Evolutionary conservation across 2,797 vertebrate genomes (phyloP), one percentile per base, ranked within the genome.

Genomic region (Valencia hispanica): DNA sequence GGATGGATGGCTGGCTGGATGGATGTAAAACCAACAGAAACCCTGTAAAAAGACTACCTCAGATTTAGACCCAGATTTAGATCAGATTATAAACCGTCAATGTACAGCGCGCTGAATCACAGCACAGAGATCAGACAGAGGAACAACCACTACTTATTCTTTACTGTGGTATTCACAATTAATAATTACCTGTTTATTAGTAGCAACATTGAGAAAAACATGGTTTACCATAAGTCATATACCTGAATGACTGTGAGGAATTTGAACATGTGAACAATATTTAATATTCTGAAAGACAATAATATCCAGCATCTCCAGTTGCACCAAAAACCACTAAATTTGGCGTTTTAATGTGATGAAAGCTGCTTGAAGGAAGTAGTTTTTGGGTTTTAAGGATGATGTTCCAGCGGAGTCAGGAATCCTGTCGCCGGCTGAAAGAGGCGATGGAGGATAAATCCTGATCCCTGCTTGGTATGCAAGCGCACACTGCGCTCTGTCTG

Each of bases 381-480:
- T 66, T 7, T 41, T 22, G 36, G 63, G 63, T 66, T 66, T 55
- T 66, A 66, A n/a, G 63, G 34, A 65, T 25, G 34, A 65, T 3
- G 22, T n/a, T 66, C 36, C 63, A 78, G 80, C 73, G 48, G 53
- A 30, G 34, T 71, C 6, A 73, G 83, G 79, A 78, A 74, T 79
- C 79, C 17, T 65, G 61, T 48, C 47, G 17, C 47, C 47, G 22
- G 50, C 50, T 66, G 75, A 41, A 66, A n/a, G n/a, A 30, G 1
- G 69, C 70, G 69, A 77, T 73, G 50, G 27, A 11, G 45, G 80
- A 55, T 57, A 65, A 73, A 75, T 70, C 63, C 36, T 47, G 34
- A 68, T 53, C 45, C 8, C 55, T 73, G 66, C 36, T 84, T 68
- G 50, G 53, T 71, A 55, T 81, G 70, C 79, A 65, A 68, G 71